Evolutionary conservation across 2,888 invertebrate genomes (phyloP), one percentile per base, ranked within the genome.

Genomic region (Anarsia innoxiella): DNA sequence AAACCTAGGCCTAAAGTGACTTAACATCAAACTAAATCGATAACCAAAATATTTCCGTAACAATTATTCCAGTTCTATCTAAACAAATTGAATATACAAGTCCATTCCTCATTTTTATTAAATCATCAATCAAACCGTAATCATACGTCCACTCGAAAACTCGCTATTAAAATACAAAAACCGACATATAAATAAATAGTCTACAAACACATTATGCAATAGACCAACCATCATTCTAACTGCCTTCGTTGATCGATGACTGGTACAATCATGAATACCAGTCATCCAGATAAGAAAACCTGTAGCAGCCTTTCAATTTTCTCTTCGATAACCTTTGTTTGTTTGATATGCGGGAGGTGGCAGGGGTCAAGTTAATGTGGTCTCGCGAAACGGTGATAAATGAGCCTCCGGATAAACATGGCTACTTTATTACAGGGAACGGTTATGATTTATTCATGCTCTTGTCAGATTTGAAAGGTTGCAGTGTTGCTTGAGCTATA

Each of bases 371-470:
- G 34, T 23, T 46, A 44, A 5, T 45, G 36, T 71, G 69, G 79
- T 40, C 59, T 49, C 45, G 62, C 61, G 59, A 64, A 67, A 67
- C 66, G 56, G 62, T 83, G 80, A 83, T 83, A 74, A 79, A 83
- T 77, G 80, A 71, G 64, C 60, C 64, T 59, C 54, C 62, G 72
- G 72, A 79, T 78, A 79, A 78, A 78, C 78, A 77, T 67, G 66
- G 78, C 79, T 76, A 80, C 82, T 82, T 82, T 82, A 82, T 82
- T 80, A 79, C 73, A 71, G 65, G 59, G 66, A 66, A 69, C 62
- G 63, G 68, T 67, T 72, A 77, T 82, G 82, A 83, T 83, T 83
- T 83, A 83, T 82, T 80, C 75, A 79, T 74, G 64, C 62, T 64
- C 66, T 66, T 77, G 78, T 74, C 75, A 67, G 74, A 66, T 74